Evolutionary conservation across 2,113 vertebrate genomes (phyloP).

Genomic region (Dromas ardeola): DNA sequence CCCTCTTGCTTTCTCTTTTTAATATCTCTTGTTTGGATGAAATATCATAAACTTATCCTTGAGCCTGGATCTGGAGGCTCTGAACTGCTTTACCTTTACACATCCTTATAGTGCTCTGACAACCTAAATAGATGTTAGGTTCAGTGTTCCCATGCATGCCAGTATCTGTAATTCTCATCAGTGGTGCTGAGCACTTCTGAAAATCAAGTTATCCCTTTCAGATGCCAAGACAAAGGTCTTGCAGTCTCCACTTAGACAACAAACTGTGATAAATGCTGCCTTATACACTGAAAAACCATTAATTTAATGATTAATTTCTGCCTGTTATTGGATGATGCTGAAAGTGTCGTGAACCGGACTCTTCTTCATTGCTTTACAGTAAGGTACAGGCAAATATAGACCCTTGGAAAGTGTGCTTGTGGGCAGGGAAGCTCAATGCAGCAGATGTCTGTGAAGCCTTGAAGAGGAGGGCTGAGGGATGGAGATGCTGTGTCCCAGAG

Average conservation of each 20-base stretch:
- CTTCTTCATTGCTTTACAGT: not conserved
- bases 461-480: not conserved
- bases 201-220: not conserved
- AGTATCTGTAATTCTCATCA: slow-evolving; percentile 5
- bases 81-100: not conserved
- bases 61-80: not conserved
- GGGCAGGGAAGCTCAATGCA: not conserved
- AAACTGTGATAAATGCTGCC: not conserved
- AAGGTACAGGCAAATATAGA: not conserved
- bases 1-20: not conserved
- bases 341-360: not conserved
- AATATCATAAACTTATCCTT: not conserved
- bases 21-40: not conserved
- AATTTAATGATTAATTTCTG: not conserved
- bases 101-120: not conserved
- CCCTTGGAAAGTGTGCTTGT: not conserved
- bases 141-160: not conserved
- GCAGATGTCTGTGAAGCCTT: not conserved
- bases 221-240: not conserved
- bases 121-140: not conserved
- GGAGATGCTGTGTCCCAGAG: not conserved
- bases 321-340: not conserved
- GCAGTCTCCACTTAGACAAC: not conserved
- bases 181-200: not conserved
- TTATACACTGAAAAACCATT: not conserved